phyloP scores from a whole-genome alignment of 2,797 vertebrate genomes.

The Phrynocephalus forsythii region DNA sequence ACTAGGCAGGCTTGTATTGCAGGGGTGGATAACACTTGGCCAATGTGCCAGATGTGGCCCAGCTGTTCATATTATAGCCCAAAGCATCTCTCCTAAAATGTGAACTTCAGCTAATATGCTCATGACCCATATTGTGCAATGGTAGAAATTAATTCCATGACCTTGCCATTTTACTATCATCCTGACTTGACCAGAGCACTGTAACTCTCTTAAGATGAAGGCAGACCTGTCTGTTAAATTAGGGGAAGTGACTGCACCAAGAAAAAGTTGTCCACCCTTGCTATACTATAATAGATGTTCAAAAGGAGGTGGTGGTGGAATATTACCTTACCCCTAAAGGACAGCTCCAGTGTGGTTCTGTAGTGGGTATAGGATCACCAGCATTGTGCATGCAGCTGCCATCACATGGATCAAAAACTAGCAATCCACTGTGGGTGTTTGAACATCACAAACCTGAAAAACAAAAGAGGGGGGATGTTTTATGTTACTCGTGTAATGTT shows the following conservation, averaged over 20 bases:
- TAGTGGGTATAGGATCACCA: slow-evolving; percentile 67
- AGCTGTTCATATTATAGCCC: not conserved
- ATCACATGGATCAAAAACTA: slow-evolving; percentile 60
- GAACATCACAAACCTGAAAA: slow-evolving; percentile 75
- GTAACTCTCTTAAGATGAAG: not conserved
- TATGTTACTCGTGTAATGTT: slow-evolving; percentile 52
- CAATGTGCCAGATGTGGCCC: slow-evolving; percentile 1
- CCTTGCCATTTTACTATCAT: not conserved
- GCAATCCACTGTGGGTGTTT: slow-evolving; percentile 70
- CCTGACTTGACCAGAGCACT: not conserved
- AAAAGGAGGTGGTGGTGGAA: slow-evolving; percentile 71
- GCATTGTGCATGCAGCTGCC: slow-evolving; percentile 68
- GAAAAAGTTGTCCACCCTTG: slow-evolving; percentile 38
- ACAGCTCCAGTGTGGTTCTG: slow-evolving; percentile 71
- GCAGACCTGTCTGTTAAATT: not conserved
- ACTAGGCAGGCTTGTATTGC: slow-evolving; percentile 53
- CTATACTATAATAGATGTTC: slow-evolving; percentile 51
- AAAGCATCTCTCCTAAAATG: not conserved
- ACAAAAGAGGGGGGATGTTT: slow-evolving; percentile 62
- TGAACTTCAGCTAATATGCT: not conserved
- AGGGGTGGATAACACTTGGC: slow-evolving; percentile 35
- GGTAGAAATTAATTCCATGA: not conserved
- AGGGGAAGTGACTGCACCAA: slow-evolving; percentile 11
- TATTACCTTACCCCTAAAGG: slow-evolving; percentile 68
- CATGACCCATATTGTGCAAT: not conserved